These are phyloP conservation scores for Caenorhabditis remanei DNA, from an alignment of 1,140 invertebrate species.

Conservation along the genomic window DNA sequence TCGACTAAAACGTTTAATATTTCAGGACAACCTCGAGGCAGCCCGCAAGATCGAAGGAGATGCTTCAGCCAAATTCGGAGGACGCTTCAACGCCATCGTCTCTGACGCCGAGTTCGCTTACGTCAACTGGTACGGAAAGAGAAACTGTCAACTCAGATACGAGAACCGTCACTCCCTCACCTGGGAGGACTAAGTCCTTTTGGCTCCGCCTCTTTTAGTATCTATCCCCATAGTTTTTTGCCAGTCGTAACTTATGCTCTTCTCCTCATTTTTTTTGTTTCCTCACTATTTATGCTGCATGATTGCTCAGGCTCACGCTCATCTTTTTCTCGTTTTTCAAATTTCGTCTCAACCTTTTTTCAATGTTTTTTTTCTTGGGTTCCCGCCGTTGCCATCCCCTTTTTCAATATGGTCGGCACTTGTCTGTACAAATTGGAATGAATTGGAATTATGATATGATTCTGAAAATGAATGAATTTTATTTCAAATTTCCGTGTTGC, in stretches of 20 bases:
- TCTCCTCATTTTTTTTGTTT: not conserved
- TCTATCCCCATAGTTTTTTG: not conserved
- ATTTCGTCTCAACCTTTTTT: not conserved
- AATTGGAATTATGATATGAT: not conserved
- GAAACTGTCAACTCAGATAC: slow-evolving; percentile 68
- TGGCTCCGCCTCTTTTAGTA: not conserved
- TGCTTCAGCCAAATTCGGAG: slow-evolving; percentile 69
- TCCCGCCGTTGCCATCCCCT: slow-evolving; percentile 48
- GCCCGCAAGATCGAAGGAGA: slow-evolving; percentile 69
- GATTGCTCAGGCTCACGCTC: slow-evolving; percentile 41
- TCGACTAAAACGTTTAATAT: not conserved
- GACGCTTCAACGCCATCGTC: slow-evolving; percentile 70
- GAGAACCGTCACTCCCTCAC: slow-evolving; percentile 68
- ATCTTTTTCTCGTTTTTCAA: not conserved
- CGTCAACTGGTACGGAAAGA: slow-evolving; percentile 71
- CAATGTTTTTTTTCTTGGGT: slow-evolving; percentile 17
- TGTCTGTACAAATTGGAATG: slow-evolving; percentile 55
- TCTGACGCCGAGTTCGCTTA: slow-evolving; percentile 68
- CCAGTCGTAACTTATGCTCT: slow-evolving; percentile 20
- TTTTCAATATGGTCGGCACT: slow-evolving; percentile 37
- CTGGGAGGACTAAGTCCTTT: slow-evolving; percentile 67
- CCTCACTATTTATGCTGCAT: slow-evolving; percentile 48
- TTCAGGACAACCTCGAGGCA: slow-evolving; percentile 67
- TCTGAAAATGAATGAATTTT: no score
- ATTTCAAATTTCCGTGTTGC: no score